Evolutionary conservation across 2,888 invertebrate genomes (phyloP).

Genomic region (Zelleria hepariella): DNA sequence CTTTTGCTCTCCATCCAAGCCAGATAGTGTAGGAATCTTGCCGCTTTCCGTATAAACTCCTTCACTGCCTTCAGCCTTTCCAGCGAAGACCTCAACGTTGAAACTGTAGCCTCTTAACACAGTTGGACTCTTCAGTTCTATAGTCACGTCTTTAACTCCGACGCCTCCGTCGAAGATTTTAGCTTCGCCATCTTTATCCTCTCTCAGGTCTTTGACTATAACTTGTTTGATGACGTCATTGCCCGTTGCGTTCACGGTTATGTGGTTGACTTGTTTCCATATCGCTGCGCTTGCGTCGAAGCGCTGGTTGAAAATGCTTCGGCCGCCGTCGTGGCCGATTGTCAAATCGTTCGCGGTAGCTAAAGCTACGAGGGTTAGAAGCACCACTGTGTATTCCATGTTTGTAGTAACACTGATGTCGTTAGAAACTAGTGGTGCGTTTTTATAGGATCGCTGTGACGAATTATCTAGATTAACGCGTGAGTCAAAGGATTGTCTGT

Average conservation of each 20-base stretch:
- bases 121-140: constrained; percentile 54
- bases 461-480: not conserved
- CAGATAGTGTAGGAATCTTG: not conserved
- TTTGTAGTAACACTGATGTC: not conserved
- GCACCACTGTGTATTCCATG: constrained; percentile 10
- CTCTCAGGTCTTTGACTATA: constrained; percentile 41
- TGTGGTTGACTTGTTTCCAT: constrained; percentile 39
- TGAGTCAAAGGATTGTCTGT: not conserved
- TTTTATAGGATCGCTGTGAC: not conserved
- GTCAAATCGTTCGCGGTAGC: constrained; percentile 35
- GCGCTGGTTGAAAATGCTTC: constrained; percentile 39
- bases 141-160: constrained; percentile 44
- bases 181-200: constrained; percentile 51
- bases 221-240: constrained; percentile 42
- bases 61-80: not conserved
- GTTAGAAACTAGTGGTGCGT: no score
- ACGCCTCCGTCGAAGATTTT: constrained; percentile 46
- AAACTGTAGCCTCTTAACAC: constrained; percentile 51
- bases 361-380: constrained; percentile 16
- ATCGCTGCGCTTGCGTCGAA: constrained; percentile 45
- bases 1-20: not conserved
- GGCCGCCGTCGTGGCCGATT: constrained; percentile 32
- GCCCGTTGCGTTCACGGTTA: constrained; percentile 37
- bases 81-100: constrained; percentile 12
- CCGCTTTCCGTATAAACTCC: not conserved